These are phyloP conservation scores for Uloborus diversus DNA, from an alignment of 1,140 invertebrate genomes.

Conservation along the genomic window DNA sequence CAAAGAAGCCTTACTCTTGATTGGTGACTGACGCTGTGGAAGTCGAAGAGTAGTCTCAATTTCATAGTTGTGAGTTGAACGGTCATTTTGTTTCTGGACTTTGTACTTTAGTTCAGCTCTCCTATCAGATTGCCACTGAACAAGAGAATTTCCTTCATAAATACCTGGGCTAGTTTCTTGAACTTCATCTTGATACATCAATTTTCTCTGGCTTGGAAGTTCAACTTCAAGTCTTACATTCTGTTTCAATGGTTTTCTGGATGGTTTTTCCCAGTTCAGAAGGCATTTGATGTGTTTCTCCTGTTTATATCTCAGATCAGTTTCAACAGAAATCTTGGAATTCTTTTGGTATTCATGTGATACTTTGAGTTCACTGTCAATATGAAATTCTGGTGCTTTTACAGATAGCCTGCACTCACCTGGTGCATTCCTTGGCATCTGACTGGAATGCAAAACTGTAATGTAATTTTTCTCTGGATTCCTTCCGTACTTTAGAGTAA, in stretches of 20 bases:
- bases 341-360: neutral
- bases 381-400: conserved; percentile 14
- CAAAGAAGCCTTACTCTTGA: conserved; percentile 6
- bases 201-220: neutral
- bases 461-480: conserved; percentile 5
- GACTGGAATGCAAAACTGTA: neutral
- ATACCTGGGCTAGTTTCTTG: conserved; percentile 7
- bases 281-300: conserved; percentile 7
- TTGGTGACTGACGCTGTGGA: neutral
- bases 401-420: neutral
- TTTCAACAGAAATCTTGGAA: neutral
- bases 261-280: neutral
- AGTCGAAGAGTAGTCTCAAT: conserved; percentile 11
- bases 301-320: conserved; percentile 11
- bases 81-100: neutral
- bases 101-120: conserved; percentile 9
- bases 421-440: neutral
- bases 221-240: neutral
- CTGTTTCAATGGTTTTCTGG: conserved; percentile 17
- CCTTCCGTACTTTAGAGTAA: conserved; percentile 59
- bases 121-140: conserved; percentile 5
- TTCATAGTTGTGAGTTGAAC: conserved; percentile 12
- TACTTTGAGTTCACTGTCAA: conserved; percentile 20
- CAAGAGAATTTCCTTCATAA: neutral
- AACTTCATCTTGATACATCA: conserved; percentile 21